Percentiles rank a stretch among this genome's conserved stretches.
These are phyloP conservation scores for Cheilosia grossa DNA, from an alignment of 2,888 invertebrate species.

Conservation along the genomic window DNA sequence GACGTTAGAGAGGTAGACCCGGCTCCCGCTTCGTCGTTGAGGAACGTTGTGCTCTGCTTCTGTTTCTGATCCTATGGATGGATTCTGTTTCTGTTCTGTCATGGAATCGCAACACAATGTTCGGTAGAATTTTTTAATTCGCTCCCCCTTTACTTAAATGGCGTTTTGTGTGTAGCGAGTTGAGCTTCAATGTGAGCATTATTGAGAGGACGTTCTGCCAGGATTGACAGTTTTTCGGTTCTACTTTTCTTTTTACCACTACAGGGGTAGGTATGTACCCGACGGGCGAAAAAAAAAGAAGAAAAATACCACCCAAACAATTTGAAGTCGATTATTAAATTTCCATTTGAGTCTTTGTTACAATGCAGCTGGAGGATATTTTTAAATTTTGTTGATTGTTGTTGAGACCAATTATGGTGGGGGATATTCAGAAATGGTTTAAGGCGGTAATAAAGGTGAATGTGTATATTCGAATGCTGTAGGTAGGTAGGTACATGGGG, in stretches of 20 bases:
- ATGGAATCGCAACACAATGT: slow-evolving; percentile 40
- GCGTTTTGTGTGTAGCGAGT: slow-evolving; percentile 22
- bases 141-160: slow-evolving; percentile 24
- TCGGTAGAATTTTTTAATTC: slow-evolving; percentile 46
- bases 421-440: no score
- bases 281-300: no score
- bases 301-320: no score
- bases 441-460: no score
- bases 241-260: no score
- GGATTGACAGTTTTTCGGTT: no score
- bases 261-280: no score
- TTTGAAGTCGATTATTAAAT: not conserved
- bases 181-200: slow-evolving; percentile 1
- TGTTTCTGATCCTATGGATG: slow-evolving; percentile 35
- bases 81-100: not conserved
- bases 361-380: not conserved
- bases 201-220: no score
- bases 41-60: slow-evolving; percentile 36
- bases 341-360: slow-evolving; percentile 1
- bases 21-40: not conserved
- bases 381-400: slow-evolving; percentile 1
- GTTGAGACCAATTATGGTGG: not conserved
- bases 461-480: no score
- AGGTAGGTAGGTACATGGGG: no score
- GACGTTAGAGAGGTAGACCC: no score